Evolutionary conservation across 2,888 invertebrate genomes (phyloP), one percentile per base, ranked within the genome.

Genomic region (Pachydiplax longipennis): DNA sequence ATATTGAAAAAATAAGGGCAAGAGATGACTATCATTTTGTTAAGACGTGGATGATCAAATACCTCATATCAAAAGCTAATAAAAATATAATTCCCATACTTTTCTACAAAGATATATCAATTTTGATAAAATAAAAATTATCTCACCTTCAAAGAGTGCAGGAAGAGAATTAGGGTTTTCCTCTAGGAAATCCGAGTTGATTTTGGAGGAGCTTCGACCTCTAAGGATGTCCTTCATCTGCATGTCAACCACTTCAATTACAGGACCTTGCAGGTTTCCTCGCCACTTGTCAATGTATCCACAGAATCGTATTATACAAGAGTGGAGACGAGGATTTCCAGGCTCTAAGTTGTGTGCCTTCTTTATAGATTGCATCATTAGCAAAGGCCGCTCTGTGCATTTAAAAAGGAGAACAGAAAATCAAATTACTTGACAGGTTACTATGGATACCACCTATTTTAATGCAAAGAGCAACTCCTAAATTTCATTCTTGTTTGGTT

Each of bases 291-390:
- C 93, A 91, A 95, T 94, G 92, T 95, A 94, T 92, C 95, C 95
- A 92, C 96, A 95, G 94, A 98, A 98, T 92, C 97, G 96, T 92
- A 98, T 96, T 92, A 98, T 95, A 94, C 98, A 98, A 93, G 97
- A 96, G 94, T 99, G 99, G 91, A 99, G 95, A 93, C 97, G 96
- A 44, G 98, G 97, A 94, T 97, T 95, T 90, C 95, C 94, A 90
- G 97, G 95, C 92, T 97, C 96, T 92, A 99, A 94, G 91, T 95
- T 95, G 94, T 96, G 95, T 91, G 99, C 99, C 91, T 99, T 96
- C 94, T 98, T 99, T 93, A 99, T 96, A 92, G 99, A 98, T 94
- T 99, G 99, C 93, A 99, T 95, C 99, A 99, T 99, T 92, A 99
- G 95, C 91, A 99, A 95, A 90, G 98, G 96, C 94, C 98, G 98